These are phyloP conservation scores for Porites lobata DNA, from an alignment of 92 coral and sea anemone genomes.

Conservation along the genomic window DNA sequence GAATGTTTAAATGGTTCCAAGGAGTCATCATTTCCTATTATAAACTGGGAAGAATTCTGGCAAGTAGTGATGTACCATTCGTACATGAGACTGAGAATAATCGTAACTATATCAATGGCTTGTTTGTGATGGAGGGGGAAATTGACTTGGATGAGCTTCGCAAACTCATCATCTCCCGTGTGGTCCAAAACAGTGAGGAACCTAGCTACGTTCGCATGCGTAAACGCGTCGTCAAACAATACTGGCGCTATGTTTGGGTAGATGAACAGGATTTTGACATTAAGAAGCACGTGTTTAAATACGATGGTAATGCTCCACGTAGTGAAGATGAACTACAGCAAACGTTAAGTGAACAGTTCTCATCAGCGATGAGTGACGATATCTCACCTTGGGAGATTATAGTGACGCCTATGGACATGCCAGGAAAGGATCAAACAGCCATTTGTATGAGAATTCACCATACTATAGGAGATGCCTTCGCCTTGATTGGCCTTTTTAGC, in stretches of 20 bases:
- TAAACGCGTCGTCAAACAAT: constrained; percentile 75
- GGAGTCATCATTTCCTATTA: constrained; percentile 78
- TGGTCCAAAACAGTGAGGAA: constrained; percentile 82
- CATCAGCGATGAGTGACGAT: constrained; percentile 72
- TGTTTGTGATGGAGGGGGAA: constrained; percentile 87
- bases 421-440: constrained; percentile 83
- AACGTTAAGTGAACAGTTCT: constrained; percentile 71
- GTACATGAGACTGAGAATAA: constrained; percentile 87
- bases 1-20: constrained; percentile 81
- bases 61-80: constrained; percentile 91
- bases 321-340: constrained; percentile 81
- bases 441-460: constrained; percentile 93
- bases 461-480: constrained; percentile 92
- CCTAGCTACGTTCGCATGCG: constrained; percentile 92
- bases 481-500: constrained; percentile 88
- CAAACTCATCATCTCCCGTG: constrained; percentile 80
- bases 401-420: constrained; percentile 74
- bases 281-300: constrained; percentile 71
- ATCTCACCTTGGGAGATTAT: constrained; percentile 94
- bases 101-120: constrained; percentile 87
- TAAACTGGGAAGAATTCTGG: constrained; percentile 81
- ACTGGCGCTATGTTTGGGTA: constrained; percentile 90
- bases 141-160: constrained; percentile 79
- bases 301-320: constrained; percentile 79
- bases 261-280: constrained; percentile 90